Conservation (phyloP, 2,797 vertebrate genomes). For the Neosilurus mollespiculum region DNA sequence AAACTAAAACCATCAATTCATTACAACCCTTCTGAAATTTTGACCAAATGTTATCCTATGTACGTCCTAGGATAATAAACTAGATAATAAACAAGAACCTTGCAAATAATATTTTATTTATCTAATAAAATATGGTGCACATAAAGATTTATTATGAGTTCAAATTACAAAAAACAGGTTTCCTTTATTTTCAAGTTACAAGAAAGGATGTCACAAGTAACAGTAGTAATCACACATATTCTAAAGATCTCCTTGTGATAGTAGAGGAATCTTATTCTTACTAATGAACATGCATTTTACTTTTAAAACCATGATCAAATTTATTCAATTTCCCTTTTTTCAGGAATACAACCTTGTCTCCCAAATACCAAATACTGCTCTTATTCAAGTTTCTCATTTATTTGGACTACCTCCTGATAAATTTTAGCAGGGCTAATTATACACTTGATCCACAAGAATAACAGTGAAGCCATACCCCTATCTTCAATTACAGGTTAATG, state of each 20-base stretch:
- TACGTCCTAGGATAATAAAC: too few relatives aligned
- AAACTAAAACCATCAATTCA: too few relatives aligned
- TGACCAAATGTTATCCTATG: too few relatives aligned
- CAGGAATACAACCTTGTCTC: not conserved
- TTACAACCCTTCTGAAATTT: too few relatives aligned
- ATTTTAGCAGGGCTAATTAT: not conserved
- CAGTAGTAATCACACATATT: not conserved
- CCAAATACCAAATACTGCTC: not conserved
- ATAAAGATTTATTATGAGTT: constrained; percentile 6
- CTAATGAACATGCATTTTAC: not conserved
- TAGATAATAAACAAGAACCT: too few relatives aligned
- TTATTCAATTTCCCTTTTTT: not conserved
- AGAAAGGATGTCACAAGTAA: not conserved
- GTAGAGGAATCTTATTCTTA: not conserved
- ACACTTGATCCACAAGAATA: not conserved
- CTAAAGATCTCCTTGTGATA: not conserved
- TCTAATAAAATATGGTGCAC: not conserved
- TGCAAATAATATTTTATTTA: too few relatives aligned
- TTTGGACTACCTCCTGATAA: not conserved
- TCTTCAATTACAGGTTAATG: not conserved
- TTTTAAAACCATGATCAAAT: not conserved
- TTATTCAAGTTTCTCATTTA: too few relatives aligned
- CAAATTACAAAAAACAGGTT: not conserved
- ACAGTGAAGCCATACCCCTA: not conserved
- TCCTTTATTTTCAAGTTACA: not conserved